phyloP scores from a whole-genome alignment of 92 coral and sea anemone genomes.

The Parazoanthus swiftii region DNA sequence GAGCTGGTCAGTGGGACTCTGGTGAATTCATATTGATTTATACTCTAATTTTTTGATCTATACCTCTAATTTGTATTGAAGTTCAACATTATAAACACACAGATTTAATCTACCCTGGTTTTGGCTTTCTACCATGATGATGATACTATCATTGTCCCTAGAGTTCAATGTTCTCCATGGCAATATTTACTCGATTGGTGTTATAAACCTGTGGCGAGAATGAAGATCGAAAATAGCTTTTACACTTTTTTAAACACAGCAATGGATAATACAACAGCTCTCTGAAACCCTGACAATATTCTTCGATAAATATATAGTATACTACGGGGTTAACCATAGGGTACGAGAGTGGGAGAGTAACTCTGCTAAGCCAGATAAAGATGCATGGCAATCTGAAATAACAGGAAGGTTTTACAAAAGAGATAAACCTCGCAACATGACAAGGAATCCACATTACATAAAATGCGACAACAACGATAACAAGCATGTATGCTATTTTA shows the following conservation, averaged over 20 bases:
- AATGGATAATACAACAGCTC: background rate
- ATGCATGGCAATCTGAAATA: background rate
- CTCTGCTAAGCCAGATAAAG: background rate
- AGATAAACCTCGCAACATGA: background rate
- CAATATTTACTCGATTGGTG: background rate
- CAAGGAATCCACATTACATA: background rate
- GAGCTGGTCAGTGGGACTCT: no score
- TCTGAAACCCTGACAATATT: background rate
- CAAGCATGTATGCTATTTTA: background rate
- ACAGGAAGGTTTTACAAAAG: background rate
- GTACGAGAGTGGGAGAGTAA: background rate
- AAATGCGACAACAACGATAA: background rate
- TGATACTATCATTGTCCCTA: background rate
- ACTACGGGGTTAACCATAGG: background rate
- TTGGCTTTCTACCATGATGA: no score
- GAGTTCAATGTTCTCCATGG: background rate
- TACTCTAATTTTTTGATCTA: no score
- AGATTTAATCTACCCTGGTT: no score
- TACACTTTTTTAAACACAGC: background rate
- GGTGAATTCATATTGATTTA: no score
- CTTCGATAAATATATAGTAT: no score
- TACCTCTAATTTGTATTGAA: no score
- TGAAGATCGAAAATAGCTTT: background rate
- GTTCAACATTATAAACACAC: no score
- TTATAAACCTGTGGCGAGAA: background rate